Evolutionary conservation across 2,797 vertebrate genomes (phyloP), one percentile per base, ranked within the genome.

Genomic region (Enteromius fasciolatus): DNA sequence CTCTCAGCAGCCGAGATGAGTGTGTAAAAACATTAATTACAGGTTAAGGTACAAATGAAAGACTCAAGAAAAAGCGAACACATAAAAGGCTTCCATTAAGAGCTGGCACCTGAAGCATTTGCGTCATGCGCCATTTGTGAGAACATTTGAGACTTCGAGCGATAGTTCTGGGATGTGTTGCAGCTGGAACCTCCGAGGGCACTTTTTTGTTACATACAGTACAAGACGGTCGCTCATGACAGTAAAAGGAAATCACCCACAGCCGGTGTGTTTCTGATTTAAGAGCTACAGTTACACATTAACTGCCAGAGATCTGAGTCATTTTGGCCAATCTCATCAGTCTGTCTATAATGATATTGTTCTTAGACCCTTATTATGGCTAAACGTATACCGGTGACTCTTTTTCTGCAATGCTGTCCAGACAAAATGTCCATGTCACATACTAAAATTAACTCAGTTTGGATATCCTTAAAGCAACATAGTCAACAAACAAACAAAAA

Each of bases 121-220:
- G 93, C 93, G 93, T 95, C 93, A 95, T 84, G 86, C 87, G 91
- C 72, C 91, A 93, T 94, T 91, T 17, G 87, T 84, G 85, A 90
- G 91, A 94, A 92, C 87, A 86, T 91, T 89, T 89, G 85, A 84
- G 90, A 90, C 91, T 89, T 78, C 8, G 9, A 92, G 93, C 90
- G 85, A 93, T 73, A 85, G 84, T 91, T 91, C 86, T 90, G 81
- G 90, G 91, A 92, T 92, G 90, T 93, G 93, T 93, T 86, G 78
- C 86, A 93, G 92, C 90, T 84, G 80, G 89, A 87, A 88, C 72
- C 1, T 84, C 80, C 66, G 23, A 57, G 80, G 50, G 83, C 66
- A 68, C 69, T 74, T 74, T 50, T 28, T 48, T 17, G 25, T 66
- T 69, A 79, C 33, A 79, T 50, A 76, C 5, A 72, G 4, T 9